Percentiles rank a stretch among this genome's conserved stretches.
Evolutionary conservation across 1,140 invertebrate genomes (phyloP).

Genomic region (Paramacrobiotus metropolitanus): DNA sequence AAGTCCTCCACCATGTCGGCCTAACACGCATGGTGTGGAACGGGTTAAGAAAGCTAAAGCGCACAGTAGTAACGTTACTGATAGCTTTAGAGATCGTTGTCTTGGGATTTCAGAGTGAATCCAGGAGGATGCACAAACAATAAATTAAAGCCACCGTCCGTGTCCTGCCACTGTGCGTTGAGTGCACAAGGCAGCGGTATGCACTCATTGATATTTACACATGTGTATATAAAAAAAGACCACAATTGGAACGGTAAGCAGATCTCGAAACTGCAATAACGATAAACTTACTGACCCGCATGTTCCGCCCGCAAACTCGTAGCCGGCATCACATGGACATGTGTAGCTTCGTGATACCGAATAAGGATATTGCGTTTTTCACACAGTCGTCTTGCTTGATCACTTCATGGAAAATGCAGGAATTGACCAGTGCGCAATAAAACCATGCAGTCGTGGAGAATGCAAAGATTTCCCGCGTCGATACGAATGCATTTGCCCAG

Average conservation of each 20-base stretch:
- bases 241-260: neutral
- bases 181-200: conserved; percentile 34
- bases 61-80: too few species aligned
- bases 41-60: too few species aligned
- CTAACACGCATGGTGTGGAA: too few species aligned
- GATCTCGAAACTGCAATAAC: too few species aligned
- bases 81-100: too few species aligned
- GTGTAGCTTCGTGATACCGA: too few species aligned
- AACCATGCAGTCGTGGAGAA: neutral
- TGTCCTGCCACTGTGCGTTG: conserved; percentile 62
- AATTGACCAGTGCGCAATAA: neutral
- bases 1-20: too few species aligned
- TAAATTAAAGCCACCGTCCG: neutral
- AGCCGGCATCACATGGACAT: conserved; percentile 55
- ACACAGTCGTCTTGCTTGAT: too few species aligned
- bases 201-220: conserved; percentile 11
- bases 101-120: neutral
- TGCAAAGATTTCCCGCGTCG: too few species aligned
- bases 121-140: neutral
- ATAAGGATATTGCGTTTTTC: too few species aligned
- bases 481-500: neutral
- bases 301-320: conserved; percentile 22
- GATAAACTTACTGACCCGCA: conserved; percentile 1
- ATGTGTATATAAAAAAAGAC: conserved; percentile 6
- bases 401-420: too few species aligned